Percentiles rank a stretch among this genome's conserved stretches.
phyloP scores from a whole-genome alignment of 2,888 invertebrate genomes.

The Stenodera caucasica region DNA sequence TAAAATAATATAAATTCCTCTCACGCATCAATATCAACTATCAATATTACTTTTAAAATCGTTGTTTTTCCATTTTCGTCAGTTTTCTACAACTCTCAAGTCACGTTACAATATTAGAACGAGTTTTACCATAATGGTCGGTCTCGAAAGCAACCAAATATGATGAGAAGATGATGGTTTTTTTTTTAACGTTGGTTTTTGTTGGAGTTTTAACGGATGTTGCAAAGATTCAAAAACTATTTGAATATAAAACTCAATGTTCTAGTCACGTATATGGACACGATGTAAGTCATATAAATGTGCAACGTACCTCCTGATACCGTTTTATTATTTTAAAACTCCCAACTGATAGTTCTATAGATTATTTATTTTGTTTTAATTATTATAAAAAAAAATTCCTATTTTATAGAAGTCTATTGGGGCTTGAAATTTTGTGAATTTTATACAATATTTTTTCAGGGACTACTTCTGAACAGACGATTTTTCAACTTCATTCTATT shows the following conservation, averaged over 20 bases:
- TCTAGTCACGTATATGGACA: constrained; percentile 16
- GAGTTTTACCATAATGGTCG: neutral
- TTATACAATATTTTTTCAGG: too few relatives aligned
- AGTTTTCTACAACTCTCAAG: neutral
- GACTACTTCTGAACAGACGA: too few relatives aligned
- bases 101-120: neutral
- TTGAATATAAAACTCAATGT: constrained; percentile 21
- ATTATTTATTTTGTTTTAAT: too few relatives aligned
- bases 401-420: too few relatives aligned
- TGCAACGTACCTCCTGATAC: constrained; percentile 20
- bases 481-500: too few relatives aligned
- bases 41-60: too few relatives aligned
- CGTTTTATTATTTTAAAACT: constrained; percentile 26
- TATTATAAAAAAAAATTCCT: too few relatives aligned
- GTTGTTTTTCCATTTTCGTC: too few relatives aligned
- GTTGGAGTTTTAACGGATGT: constrained; percentile 12
- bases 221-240: constrained; percentile 15
- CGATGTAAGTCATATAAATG: constrained; percentile 26
- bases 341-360: constrained; percentile 5
- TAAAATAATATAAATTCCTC: too few relatives aligned
- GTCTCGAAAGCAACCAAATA: neutral
- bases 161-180: neutral
- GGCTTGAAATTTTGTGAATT: too few relatives aligned
- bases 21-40: too few relatives aligned
- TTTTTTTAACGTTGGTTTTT: neutral